A percentile compares a stretch with the other conserved stretches of the same genome.
Conservation (phyloP, 2,888 invertebrate species). For the Nephrotoma guestfalica region DNA sequence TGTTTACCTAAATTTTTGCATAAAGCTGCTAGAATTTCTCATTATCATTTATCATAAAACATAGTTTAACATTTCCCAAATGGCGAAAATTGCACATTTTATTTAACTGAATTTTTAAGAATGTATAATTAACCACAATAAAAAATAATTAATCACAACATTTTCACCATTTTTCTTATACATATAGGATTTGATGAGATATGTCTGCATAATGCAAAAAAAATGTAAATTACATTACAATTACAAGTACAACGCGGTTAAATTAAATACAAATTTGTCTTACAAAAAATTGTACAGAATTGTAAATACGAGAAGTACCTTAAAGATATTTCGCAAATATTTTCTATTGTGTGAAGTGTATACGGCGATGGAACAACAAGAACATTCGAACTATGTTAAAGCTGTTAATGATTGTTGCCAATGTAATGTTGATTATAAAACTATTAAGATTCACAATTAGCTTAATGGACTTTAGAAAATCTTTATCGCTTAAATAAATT, state of each 20-base stretch:
- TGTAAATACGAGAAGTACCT: background rate
- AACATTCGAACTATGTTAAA: background rate
- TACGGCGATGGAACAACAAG: background rate
- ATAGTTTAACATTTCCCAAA: background rate
- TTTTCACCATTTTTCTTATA: background rate
- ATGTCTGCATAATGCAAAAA: background rate
- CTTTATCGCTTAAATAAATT: background rate
- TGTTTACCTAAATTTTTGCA: background rate
- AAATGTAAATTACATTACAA: background rate
- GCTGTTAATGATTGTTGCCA: background rate
- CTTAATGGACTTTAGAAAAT: background rate
- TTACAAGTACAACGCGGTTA: background rate
- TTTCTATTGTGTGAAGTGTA: background rate
- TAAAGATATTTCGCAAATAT: background rate
- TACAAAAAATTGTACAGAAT: background rate
- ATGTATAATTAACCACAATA: background rate
- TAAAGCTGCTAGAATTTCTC: background rate
- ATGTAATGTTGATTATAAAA: background rate
- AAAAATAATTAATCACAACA: background rate
- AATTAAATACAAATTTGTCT: background rate
- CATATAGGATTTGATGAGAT: background rate
- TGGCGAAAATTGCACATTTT: background rate
- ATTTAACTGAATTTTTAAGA: background rate
- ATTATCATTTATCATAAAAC: background rate
- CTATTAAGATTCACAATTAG: background rate